Conservation (phyloP, 2,113 vertebrate species). For the Ornithorhynchus anatinus region DNA sequence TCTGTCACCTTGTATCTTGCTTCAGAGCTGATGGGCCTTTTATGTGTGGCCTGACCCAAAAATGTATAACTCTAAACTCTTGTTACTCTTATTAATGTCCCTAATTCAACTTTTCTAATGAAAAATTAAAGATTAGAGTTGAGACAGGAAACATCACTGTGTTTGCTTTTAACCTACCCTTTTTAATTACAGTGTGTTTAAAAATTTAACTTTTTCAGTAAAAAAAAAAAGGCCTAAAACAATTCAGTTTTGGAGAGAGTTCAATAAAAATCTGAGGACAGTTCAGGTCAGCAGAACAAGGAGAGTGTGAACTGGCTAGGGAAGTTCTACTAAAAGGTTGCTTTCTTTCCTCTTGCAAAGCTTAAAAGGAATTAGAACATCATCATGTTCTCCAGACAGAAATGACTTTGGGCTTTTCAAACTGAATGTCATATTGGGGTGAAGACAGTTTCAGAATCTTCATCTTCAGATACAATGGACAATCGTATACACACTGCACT, state of each 20-base stretch:
- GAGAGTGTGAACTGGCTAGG: neutral
- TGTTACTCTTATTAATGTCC: conserved; percentile 22
- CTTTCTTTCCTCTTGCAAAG: neutral
- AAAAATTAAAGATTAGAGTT: neutral
- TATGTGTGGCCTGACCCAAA: conserved; percentile 39
- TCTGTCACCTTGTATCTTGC: conserved; percentile 51
- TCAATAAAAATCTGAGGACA: neutral
- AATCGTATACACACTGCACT: too few species aligned
- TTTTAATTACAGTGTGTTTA: neutral
- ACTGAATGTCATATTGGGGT: too few species aligned
- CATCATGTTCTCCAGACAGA: too few species aligned
- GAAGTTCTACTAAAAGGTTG: neutral
- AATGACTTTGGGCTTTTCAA: too few species aligned
- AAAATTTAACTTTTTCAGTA: conserved; percentile 22
- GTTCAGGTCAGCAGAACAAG: neutral
- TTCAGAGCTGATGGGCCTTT: conserved; percentile 28
- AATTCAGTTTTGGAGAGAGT: neutral
- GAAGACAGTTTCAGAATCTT: too few species aligned
- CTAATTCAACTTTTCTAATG: conserved; percentile 28
- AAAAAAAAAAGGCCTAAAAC: neutral
- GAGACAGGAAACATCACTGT: neutral
- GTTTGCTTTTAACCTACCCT: neutral
- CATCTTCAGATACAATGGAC: too few species aligned
- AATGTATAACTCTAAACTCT: conserved; percentile 33
- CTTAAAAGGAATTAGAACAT: too few species aligned